Conservation (phyloP, 1,140 invertebrate genomes). For the Cydia splendana region DNA sequence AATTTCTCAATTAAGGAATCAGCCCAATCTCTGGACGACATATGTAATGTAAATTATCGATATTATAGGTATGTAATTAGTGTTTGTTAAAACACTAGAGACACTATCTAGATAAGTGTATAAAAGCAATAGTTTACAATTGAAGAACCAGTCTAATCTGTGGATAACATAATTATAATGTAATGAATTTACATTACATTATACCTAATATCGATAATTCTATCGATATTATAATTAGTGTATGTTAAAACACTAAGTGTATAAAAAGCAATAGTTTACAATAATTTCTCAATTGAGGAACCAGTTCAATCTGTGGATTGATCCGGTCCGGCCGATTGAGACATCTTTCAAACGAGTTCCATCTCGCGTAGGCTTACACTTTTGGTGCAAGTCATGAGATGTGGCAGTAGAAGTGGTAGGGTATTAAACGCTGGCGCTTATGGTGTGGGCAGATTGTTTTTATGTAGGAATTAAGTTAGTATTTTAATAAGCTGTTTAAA, state of each 20-base stretch:
- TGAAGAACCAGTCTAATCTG: conserved; percentile 65
- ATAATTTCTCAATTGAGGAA: conserved; percentile 60
- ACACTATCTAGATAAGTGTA: too few relatives aligned
- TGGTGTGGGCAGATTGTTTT: background rate
- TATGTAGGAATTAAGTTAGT: background rate
- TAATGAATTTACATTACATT: too few relatives aligned
- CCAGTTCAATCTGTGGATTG: conserved; percentile 70
- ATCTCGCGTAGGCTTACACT: conserved; percentile 51
- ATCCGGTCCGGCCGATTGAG: conserved; percentile 73
- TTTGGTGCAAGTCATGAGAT: conserved; percentile 39
- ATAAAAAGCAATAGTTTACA: conserved; percentile 43
- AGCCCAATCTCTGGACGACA: too few relatives aligned
- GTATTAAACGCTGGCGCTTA: background rate
- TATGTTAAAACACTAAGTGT: too few relatives aligned
- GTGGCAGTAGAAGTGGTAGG: conserved; percentile 32
- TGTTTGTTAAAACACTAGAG: conserved; percentile 11
- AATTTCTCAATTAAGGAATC: too few relatives aligned
- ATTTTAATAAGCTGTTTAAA: too few relatives aligned
- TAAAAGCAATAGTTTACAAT: conserved; percentile 35
- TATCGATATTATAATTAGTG: background rate
- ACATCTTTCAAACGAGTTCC: conserved; percentile 75
- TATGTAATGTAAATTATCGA: too few relatives aligned
- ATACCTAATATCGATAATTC: too few relatives aligned
- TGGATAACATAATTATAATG: conserved; percentile 42
- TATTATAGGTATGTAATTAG: background rate